Conservation (phyloP, 2,113 vertebrate species). For the Passerina amoena region DNA sequence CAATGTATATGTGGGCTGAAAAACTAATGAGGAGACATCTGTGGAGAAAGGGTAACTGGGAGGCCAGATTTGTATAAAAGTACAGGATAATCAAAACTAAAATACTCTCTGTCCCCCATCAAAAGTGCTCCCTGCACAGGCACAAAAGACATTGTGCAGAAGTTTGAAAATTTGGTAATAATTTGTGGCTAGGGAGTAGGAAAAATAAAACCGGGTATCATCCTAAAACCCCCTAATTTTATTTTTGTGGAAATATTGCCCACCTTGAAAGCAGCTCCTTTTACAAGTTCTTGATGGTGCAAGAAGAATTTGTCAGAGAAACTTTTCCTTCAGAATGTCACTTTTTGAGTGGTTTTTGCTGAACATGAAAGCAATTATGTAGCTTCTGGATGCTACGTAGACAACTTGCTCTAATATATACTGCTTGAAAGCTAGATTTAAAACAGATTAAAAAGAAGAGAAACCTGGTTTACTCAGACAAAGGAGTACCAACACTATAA, state of each 20-base stretch:
- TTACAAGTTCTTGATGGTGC: background rate
- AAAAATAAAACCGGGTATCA: background rate
- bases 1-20: background rate
- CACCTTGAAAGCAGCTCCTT: background rate
- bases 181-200: background rate
- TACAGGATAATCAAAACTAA: background rate
- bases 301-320: background rate
- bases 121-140: background rate
- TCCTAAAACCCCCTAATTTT: background rate
- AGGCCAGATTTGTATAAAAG: background rate
- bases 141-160: background rate
- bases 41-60: background rate
- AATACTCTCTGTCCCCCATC: background rate
- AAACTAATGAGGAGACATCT: background rate
- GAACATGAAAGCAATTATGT: background rate
- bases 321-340: background rate
- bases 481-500: background rate
- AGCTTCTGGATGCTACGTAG: background rate
- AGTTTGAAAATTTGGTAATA: background rate
- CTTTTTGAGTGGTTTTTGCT: background rate
- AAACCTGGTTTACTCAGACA: slow-evolving; percentile 23
- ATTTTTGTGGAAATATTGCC: background rate
- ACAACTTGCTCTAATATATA: background rate
- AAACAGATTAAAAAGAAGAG: background rate
- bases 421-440: background rate